A percentile compares a stretch with the other conserved stretches of the same genome.
These are phyloP conservation scores for Corynorhinus townsendii DNA, from an alignment of 2,113 vertebrate genomes.

Conservation along the genomic window DNA sequence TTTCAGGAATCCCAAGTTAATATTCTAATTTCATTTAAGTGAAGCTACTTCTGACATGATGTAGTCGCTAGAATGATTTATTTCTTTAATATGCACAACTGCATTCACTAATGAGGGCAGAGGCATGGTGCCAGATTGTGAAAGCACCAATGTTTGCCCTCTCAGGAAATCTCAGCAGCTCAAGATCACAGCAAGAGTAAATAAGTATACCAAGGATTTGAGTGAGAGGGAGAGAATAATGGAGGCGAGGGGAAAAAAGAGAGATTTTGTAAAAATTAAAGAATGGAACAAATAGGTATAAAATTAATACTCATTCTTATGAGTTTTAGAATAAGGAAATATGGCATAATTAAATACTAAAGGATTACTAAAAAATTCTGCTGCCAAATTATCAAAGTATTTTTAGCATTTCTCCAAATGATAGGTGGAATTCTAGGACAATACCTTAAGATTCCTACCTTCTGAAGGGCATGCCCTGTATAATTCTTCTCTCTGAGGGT, in stretches of 20 bases:
- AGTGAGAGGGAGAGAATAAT: not conserved
- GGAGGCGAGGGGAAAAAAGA: not conserved
- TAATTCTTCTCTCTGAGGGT: not conserved
- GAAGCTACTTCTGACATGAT: conserved; percentile 37
- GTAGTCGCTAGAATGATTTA: conserved; percentile 63
- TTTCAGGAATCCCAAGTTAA: conserved; percentile 22
- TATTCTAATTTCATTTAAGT: conserved; percentile 53
- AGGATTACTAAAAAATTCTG: not conserved
- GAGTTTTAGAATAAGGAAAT: not conserved
- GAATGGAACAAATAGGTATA: not conserved
- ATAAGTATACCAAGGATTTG: not conserved
- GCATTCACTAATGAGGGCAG: conserved; percentile 53
- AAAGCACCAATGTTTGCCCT: conserved; percentile 20
- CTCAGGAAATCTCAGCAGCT: conserved; percentile 37
- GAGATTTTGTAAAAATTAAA: not conserved
- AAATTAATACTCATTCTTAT: not conserved
- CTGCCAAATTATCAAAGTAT: conserved; percentile 10
- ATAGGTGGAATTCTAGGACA: not conserved
- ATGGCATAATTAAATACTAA: not conserved
- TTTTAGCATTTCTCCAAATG: not conserved
- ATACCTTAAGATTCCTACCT: not conserved
- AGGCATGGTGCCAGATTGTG: conserved; percentile 53
- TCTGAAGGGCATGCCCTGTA: not conserved
- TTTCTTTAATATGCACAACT: conserved; percentile 67
- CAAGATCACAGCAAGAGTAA: conserved; percentile 48